Conservation (phyloP, 2,888 invertebrate species). For the Sclerodermus sp. region DNA sequence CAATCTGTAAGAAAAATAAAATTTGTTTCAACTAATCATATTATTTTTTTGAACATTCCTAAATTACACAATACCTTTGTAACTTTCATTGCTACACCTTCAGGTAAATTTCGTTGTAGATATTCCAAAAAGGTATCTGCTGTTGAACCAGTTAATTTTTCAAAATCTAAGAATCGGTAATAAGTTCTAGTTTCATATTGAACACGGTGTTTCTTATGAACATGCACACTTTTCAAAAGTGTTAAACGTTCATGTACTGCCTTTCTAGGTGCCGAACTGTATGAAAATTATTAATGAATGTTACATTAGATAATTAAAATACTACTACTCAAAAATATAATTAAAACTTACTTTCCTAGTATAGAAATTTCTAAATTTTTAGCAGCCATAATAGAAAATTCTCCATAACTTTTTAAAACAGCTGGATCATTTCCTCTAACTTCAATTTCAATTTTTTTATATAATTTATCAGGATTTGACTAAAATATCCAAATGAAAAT, state of each 20-base stretch:
- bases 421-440: constrained; percentile 84
- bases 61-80: constrained; percentile 65
- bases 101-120: constrained; percentile 93
- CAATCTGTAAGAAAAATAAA: constrained; percentile 33
- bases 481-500: too few relatives aligned
- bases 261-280: constrained; percentile 75
- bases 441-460: constrained; percentile 81
- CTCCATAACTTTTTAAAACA: constrained; percentile 84
- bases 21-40: constrained; percentile 3
- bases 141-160: constrained; percentile 90
- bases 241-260: constrained; percentile 76
- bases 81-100: constrained; percentile 92
- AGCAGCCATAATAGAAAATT: constrained; percentile 81
- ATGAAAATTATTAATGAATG: constrained; percentile 25
- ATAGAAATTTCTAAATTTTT: constrained; percentile 77
- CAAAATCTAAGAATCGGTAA: constrained; percentile 80
- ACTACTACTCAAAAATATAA: neutral
- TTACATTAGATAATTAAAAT: neutral
- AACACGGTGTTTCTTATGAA: constrained; percentile 90
- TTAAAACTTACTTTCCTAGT: constrained; percentile 61
- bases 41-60: neutral
- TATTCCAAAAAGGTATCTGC: constrained; percentile 95
- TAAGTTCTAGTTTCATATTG: constrained; percentile 96
- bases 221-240: constrained; percentile 83
- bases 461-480: constrained; percentile 70